A percentile compares a stretch with the other conserved stretches of the same genome.
phyloP scores from a whole-genome alignment of 2,888 invertebrate genomes.

The Morinoia aosen region DNA sequence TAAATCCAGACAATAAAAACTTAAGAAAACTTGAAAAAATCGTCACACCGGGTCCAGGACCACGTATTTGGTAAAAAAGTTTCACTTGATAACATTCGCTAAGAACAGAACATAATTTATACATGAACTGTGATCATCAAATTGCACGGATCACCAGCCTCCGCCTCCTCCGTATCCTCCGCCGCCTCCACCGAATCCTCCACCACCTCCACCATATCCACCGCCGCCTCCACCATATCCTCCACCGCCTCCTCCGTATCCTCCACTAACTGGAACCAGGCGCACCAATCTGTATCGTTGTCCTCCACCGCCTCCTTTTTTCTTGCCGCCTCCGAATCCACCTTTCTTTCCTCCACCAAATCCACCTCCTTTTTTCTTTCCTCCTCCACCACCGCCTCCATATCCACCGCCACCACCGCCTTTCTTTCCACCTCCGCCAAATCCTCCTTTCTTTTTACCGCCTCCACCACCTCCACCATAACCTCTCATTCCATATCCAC shows the following conservation, averaged over 20 bases:
- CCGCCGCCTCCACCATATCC: not conserved
- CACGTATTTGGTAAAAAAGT: not conserved
- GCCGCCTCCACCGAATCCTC: conserved; percentile 29
- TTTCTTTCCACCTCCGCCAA: conserved; percentile 5
- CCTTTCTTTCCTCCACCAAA: not conserved
- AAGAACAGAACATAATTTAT: not conserved
- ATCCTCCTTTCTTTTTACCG: not conserved
- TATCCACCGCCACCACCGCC: not conserved
- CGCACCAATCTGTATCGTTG: not conserved
- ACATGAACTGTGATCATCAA: too few species aligned
- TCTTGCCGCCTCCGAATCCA: not conserved
- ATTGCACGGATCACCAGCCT: not conserved
- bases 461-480: not conserved
- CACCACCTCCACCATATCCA: not conserved
- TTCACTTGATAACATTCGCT: not conserved
- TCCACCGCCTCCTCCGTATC: not conserved
- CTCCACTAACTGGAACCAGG: not conserved
- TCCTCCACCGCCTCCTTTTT: not conserved
- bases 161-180: not conserved
- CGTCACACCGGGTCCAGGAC: too few species aligned
- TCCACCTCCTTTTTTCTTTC: not conserved
- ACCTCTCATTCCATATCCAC: not conserved
- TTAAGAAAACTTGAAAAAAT: too few species aligned
- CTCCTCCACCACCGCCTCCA: not conserved
- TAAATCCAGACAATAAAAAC: too few species aligned